Percentiles rank a stretch among this genome's conserved stretches.
Evolutionary conservation across 1,140 invertebrate genomes (phyloP).

Genomic region (Harpegnathos saltator): DNA sequence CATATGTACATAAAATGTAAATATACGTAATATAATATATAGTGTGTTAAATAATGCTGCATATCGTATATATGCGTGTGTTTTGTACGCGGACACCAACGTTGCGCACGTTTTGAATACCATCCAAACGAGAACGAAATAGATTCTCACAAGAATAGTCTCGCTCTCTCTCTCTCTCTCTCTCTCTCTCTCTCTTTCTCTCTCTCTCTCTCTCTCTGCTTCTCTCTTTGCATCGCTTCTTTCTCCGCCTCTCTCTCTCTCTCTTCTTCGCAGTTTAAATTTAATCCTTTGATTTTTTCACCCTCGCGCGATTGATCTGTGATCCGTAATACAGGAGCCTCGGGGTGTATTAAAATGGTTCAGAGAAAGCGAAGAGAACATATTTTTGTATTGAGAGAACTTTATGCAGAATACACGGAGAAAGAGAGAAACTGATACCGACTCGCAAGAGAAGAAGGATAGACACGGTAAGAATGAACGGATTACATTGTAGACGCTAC

Average conservation of each 20-base stretch:
- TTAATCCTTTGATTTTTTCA: not conserved
- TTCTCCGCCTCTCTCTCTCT: not conserved
- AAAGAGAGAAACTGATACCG: too few relatives aligned
- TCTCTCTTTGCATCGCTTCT: not conserved
- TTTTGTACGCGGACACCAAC: not conserved
- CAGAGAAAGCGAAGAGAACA: not conserved
- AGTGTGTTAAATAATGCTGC: not conserved
- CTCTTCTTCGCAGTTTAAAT: conserved; percentile 23
- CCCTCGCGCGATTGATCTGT: not conserved
- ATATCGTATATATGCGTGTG: not conserved
- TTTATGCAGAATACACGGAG: too few relatives aligned
- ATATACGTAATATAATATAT: conserved; percentile 28
- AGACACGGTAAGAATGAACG: too few relatives aligned
- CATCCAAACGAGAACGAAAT: conserved; percentile 50
- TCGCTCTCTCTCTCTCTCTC: not conserved
- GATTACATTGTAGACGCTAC: too few relatives aligned
- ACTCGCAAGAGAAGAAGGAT: too few relatives aligned
- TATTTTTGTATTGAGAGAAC: too few relatives aligned
- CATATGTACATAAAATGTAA: conserved; percentile 12
- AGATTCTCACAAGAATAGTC: conserved; percentile 4
- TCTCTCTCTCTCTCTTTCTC: not conserved
- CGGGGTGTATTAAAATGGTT: not conserved
- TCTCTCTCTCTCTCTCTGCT: too few relatives aligned
- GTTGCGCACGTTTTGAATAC: conserved; percentile 13
- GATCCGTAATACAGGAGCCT: not conserved